Evolutionary conservation across 2,888 invertebrate species (phyloP).

Genomic region (Ariolimax columbianus): DNA sequence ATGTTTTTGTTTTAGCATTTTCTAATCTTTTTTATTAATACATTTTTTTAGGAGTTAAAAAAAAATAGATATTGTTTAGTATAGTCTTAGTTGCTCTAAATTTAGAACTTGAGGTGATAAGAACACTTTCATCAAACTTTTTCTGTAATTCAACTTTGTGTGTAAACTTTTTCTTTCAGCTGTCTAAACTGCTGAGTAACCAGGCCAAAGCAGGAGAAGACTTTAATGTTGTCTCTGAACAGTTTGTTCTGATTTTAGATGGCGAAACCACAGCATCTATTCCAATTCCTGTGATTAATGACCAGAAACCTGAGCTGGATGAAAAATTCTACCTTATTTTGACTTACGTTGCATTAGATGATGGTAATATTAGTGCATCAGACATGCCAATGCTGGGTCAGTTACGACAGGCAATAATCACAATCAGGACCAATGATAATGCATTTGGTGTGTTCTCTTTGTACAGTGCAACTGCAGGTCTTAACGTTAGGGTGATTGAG

Average conservation of each 20-base stretch:
- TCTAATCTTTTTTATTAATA: too few relatives aligned
- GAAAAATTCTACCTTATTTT: slow-evolving; percentile 70
- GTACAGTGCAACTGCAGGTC: slow-evolving; percentile 58
- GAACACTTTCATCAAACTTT: not conserved
- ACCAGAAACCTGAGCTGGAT: slow-evolving; percentile 73
- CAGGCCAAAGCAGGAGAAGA: slow-evolving; percentile 70
- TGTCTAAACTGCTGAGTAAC: slow-evolving; percentile 60
- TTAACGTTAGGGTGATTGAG: slow-evolving; percentile 53
- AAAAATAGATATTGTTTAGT: too few relatives aligned
- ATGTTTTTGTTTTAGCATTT: too few relatives aligned
- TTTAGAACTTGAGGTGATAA: too few relatives aligned
- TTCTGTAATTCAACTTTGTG: not conserved
- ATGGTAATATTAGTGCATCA: slow-evolving; percentile 57
- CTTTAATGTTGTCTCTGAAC: slow-evolving; percentile 64
- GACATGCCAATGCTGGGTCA: slow-evolving; percentile 69
- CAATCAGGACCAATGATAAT: slow-evolving; percentile 73
- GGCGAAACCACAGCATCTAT: slow-evolving; percentile 65
- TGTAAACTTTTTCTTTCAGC: slow-evolving; percentile 55
- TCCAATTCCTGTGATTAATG: slow-evolving; percentile 69
- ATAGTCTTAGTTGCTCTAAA: too few relatives aligned
- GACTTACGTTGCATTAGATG: slow-evolving; percentile 65
- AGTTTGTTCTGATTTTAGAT: slow-evolving; percentile 65
- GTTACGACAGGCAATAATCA: slow-evolving; percentile 62
- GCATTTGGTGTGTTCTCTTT: slow-evolving; percentile 75
- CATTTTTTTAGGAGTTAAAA: too few relatives aligned